Base-by-base conservation (phyloP, 2,888 invertebrate species). In the Tachystola acroxantha region DNA sequence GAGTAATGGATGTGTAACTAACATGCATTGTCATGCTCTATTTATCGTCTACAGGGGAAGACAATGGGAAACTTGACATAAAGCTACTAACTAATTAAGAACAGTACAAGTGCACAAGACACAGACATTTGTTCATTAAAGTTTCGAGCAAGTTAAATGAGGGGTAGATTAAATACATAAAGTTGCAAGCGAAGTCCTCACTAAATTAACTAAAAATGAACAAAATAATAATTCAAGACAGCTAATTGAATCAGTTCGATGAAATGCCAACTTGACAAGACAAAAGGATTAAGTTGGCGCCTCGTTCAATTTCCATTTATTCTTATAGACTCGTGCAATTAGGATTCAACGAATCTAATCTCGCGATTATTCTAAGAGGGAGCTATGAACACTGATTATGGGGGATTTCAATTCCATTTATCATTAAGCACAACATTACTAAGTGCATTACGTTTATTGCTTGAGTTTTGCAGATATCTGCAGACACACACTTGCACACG, bases 161-260 rank as follows among this genome's bases (percentile, higher is more conserved):
- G n/a, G n/a, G n/a, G n/a, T n/a, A n/a, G n/a, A n/a, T 11, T 2
- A 24, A 3, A 20, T 7, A 20, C 10, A 29, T 16, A 35, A 36
- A 33, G 35, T 36, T 37, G 47, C 9, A 39, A 48, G 45, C 10
- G 42, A 42, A 42, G 19, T 34, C n/a, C n/a, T n/a, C n/a, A n/a
- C 24, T 34, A 37, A 45, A 37, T 34, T 43, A 40, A 48, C 42
- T 40, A 33, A 40, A 40, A 51, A 46, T 14, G 31, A 37, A 34
- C 20, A 51, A 56, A 54, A 44, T 6, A 16, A 16, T 16, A 16
- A 16, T 16, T 6, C 16, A 16, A 16, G 16, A 16, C 16, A 16
- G 52, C 48, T 56, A 55, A 57, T 62, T 53, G 45, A 55, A 59
- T 57, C 50, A 49, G 46, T 57, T 52, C 47, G 47, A 47, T 46